These are phyloP conservation scores for Chloropsis hardwickii DNA, from an alignment of 2,113 vertebrate species.

Conservation along the genomic window DNA sequence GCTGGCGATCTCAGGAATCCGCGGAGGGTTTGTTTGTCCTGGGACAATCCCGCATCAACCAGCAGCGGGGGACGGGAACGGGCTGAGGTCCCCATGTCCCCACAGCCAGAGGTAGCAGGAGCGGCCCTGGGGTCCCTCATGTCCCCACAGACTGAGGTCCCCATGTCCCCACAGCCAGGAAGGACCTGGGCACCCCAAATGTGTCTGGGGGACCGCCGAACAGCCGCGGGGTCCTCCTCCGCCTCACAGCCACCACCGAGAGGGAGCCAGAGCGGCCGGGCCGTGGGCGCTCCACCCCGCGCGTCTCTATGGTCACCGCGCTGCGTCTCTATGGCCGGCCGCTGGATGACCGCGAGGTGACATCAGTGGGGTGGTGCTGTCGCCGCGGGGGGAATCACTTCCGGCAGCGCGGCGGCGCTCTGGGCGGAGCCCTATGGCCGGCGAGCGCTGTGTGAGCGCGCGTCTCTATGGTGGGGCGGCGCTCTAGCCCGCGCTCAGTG, in stretches of 20 bases:
- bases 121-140: background rate
- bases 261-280: background rate
- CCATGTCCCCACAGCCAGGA: background rate
- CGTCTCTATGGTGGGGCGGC: background rate
- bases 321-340: background rate
- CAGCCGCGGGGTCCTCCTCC: background rate
- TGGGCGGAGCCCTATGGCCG: background rate
- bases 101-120: too few relatives aligned
- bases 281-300: background rate
- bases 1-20: background rate
- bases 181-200: too few relatives aligned
- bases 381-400: accelerated
- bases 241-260: background rate
- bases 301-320: background rate
- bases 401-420: background rate
- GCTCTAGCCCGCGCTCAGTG: conserved; percentile 29
- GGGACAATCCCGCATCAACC: background rate
- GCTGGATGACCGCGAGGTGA: background rate
- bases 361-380: background rate
- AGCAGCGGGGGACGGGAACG: background rate
- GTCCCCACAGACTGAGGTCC: background rate
- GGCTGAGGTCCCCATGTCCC: background rate
- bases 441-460: background rate
- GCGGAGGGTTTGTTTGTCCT: too few relatives aligned
- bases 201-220: background rate